phyloP scores from a whole-genome alignment of 2,888 invertebrate species.

The Ochropleura plecta region DNA sequence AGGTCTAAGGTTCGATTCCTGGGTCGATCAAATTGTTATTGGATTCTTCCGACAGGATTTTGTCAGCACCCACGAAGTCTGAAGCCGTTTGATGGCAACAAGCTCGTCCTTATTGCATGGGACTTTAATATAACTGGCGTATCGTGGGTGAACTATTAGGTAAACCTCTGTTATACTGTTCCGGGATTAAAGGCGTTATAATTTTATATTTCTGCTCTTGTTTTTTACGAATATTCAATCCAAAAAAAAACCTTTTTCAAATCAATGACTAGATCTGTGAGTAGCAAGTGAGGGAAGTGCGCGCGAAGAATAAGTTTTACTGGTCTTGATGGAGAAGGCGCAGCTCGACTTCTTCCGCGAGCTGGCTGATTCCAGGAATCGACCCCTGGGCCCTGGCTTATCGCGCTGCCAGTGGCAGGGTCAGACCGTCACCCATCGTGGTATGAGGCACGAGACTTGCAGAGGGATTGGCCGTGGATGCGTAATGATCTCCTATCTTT shows the following conservation, averaged over 20 bases:
- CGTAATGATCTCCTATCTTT: conserved; percentile 2
- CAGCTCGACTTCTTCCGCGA: conserved; percentile 12
- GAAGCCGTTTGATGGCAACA: no score
- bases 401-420: conserved; percentile 49
- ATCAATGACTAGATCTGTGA: not conserved
- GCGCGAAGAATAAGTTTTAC: not conserved
- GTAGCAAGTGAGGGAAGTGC: not conserved
- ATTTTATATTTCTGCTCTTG: not conserved
- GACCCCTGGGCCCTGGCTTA: conserved; percentile 65
- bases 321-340: conserved; percentile 29
- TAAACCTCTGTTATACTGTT: no score
- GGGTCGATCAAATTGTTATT: no score
- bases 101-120: no score
- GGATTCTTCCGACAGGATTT: no score
- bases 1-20: no score
- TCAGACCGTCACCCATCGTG: conserved; percentile 51
- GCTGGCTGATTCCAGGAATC: not conserved
- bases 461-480: conserved; percentile 32
- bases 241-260: not conserved
- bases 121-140: no score
- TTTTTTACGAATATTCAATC: not conserved
- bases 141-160: no score
- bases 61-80: no score
- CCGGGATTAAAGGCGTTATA: no score
- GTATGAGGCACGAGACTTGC: conserved; percentile 38